Evolutionary conservation across 2,797 vertebrate genomes (phyloP).

Genomic region (Hafferia zeledoni): DNA sequence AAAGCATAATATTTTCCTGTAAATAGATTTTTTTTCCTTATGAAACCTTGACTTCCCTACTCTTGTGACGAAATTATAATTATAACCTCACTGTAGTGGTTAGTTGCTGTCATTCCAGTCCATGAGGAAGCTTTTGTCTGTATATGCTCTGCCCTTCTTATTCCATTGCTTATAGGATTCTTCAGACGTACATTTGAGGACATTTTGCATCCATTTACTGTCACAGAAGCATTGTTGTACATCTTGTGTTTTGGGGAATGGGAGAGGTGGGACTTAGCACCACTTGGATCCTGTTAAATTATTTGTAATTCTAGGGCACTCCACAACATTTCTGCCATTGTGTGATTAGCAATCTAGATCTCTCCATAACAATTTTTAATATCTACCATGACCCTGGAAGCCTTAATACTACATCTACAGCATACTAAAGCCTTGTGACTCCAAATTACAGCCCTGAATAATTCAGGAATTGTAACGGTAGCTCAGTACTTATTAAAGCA

Average conservation of each 20-base stretch:
- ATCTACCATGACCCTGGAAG: slow-evolving; percentile 73
- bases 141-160: slow-evolving; percentile 6
- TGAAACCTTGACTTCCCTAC: slow-evolving; percentile 73
- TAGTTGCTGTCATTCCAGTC: slow-evolving; percentile 35
- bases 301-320: slow-evolving; percentile 58
- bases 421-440: slow-evolving; percentile 69
- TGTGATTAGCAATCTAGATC: slow-evolving; percentile 74
- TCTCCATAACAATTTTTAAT: slow-evolving; percentile 77
- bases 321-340: slow-evolving; percentile 47
- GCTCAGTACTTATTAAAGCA: slow-evolving; percentile 62
- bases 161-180: slow-evolving; percentile 16
- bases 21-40: slow-evolving; percentile 75
- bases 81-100: slow-evolving; percentile 64
- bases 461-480: slow-evolving; percentile 68
- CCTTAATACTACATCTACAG: slow-evolving; percentile 54
- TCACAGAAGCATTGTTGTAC: not conserved
- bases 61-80: slow-evolving; percentile 73
- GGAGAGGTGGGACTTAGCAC: not conserved
- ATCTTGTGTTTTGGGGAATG: slow-evolving; percentile 12
- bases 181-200: not conserved
- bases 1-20: slow-evolving; percentile 79
- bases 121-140: not conserved
- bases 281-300: slow-evolving; percentile 41
- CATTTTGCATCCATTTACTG: slow-evolving; percentile 17
- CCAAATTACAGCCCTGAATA: slow-evolving; percentile 73